Evolutionary conservation across 2,888 invertebrate species (phyloP), one percentile per base, ranked within the genome.

Genomic region (Mythimna pallens): DNA sequence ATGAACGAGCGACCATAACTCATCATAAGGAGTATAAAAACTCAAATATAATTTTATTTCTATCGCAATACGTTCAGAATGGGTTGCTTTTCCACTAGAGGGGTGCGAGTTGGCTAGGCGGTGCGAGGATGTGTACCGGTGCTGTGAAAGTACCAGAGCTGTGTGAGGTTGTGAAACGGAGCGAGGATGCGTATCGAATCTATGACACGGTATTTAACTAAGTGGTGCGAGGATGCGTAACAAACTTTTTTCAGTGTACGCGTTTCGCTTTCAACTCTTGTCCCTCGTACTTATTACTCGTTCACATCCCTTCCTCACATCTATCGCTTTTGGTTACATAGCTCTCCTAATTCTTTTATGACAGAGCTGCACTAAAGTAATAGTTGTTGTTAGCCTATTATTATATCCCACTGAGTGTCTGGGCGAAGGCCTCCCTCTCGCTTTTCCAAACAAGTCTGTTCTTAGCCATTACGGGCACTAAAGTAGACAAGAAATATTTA

Each of bases 21-120:
- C 75, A 73, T 65, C 57, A 47, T 63, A 71, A 72, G 20, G 64
- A 80, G 68, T 68, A 66, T 36, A 80, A 67, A 67, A 70, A 62
- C 63, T 43, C 55, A 54, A 78, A 70, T 40, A 58, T 81, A 70
- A 73, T 81, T 47, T 47, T 47, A 47, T 47, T 73, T 78, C 57
- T 78, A 81, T 78, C 59, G 59, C 65, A 50, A 76, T 76, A 74
- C 66, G 59, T 40, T 78, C 62, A 71, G 43, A 73, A 70, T 58
- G 10, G 61, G 61, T 22, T 14, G 61, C 14, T 36, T 40, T 40
- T 3, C 2, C 8, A 50, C 7, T 8, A 20, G 3, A 50, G 50
- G 8, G 22, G 25, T 10, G 22, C n/a, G n/a, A 54, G 52, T 10
- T 54, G 3, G 55, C 25, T 12, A 25, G 6, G 55, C 12, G 55